Evolutionary conservation across 2,888 invertebrate genomes (phyloP).

Genomic region (Papilio demoleus): DNA sequence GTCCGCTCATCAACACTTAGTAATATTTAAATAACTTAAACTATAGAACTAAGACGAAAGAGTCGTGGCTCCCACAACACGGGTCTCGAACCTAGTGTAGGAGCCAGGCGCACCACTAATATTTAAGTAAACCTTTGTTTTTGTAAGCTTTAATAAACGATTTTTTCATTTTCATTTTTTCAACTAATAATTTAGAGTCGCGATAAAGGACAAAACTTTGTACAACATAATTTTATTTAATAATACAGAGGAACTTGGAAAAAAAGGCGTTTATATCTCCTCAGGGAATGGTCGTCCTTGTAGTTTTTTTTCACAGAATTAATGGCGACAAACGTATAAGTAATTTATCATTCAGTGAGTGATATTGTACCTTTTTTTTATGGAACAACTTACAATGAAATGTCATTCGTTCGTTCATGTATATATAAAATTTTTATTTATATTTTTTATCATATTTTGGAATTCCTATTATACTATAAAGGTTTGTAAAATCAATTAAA

Average conservation of each 20-base stretch:
- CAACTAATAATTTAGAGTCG: no score
- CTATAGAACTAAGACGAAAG: no score
- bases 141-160: no score
- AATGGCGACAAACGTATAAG: background rate
- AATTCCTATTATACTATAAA: no score
- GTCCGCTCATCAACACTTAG: no score
- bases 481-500: background rate
- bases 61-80: no score
- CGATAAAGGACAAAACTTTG: background rate
- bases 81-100: no score
- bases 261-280: background rate
- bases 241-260: background rate
- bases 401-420: background rate
- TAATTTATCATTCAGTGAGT: constrained; percentile 9
- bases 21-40: no score
- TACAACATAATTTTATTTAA: background rate
- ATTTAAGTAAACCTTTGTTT: no score
- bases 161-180: no score
- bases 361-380: background rate
- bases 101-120: no score
- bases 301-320: constrained; percentile 2
- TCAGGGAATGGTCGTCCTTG: background rate
- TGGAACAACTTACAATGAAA: background rate
- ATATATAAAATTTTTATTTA: background rate
- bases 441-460: no score